Evolutionary conservation across 1,140 invertebrate genomes (phyloP), one percentile per base, ranked within the genome.

Genomic region (Calliphora vicina): DNA sequence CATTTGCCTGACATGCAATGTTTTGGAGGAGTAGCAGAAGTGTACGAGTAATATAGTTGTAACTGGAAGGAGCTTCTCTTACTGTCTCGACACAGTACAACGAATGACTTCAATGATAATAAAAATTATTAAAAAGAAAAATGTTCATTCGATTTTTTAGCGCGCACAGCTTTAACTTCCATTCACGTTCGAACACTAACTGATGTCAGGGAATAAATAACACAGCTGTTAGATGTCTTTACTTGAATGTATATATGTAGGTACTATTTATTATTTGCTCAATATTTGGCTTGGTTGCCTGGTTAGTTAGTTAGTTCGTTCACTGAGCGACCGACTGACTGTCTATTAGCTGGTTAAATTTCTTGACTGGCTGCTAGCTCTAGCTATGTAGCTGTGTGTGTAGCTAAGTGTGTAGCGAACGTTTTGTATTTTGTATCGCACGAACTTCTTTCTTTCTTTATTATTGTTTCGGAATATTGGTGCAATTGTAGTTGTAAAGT

Each of bases 151-250:
- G 74, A 78, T 78, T 78, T 78, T 43, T 43, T 20, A 42, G 74
- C 74, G 74, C 74, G 74, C 74, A 78, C 74, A 78, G 74, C 74
- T 78, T 76, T 25, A 78, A 78, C 74, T 78, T 78, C 74, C 74
- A 78, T 78, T 78, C 74, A 43, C 74, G 35, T 78, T 78, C 42
- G 74, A 23, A 20, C 20, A 43, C 35, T 35, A 20, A 78, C 74
- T 78, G 42, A 42, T 78, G 74, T 43, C 74, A 43, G 74, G 61
- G 0, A 67, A 67, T 13, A 67, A 23, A 67, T 20, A 13, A 67
- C 61, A 67, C 61, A 67, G 61, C 61, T 67, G 61, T 67, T 67
- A 23, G 61, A 23, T 20, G 61, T 35, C 35, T 35, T 57, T n/a
- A 17, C n/a, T 57, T 57, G 50, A 13, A 17, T 57, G 50, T 10